A percentile compares a stretch with the other conserved stretches of the same genome.
Conservation (phyloP, 2,888 invertebrate genomes). For the Nymphalis polychloros region DNA sequence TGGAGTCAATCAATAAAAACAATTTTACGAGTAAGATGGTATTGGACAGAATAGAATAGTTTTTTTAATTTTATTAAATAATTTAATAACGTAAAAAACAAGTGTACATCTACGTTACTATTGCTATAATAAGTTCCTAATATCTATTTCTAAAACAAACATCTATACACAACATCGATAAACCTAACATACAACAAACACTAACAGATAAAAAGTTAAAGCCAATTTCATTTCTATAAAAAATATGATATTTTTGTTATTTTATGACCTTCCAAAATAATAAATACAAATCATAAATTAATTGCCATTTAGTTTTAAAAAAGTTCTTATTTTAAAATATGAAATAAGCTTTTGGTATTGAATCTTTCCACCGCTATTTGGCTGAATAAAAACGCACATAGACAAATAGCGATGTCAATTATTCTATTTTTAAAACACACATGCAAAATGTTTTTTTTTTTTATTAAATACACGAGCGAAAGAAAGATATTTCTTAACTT, state of each 20-base stretch:
- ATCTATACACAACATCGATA: slow-evolving; percentile 29
- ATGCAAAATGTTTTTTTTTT: slow-evolving; percentile 15
- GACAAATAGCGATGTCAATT: background rate
- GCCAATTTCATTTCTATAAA: slow-evolving; percentile 16
- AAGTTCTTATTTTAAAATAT: background rate
- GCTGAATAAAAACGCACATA: background rate
- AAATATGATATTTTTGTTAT: too few relatives aligned
- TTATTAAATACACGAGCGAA: slow-evolving; percentile 2
- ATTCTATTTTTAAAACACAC: background rate
- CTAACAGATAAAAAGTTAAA: slow-evolving; percentile 5
- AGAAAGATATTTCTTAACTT: background rate
- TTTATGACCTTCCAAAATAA: too few relatives aligned
- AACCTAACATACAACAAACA: slow-evolving; percentile 21
- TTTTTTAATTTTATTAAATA: too few relatives aligned
- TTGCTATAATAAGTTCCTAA: slow-evolving; percentile 7
- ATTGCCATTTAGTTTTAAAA: too few relatives aligned
- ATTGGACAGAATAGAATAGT: too few relatives aligned
- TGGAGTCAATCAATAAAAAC: too few relatives aligned
- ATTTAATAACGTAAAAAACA: too few relatives aligned
- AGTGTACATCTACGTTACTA: background rate
- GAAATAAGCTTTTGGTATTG: slow-evolving; percentile 11
- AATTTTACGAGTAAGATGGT: too few relatives aligned
- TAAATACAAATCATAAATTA: too few relatives aligned
- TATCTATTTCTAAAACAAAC: slow-evolving; percentile 30
- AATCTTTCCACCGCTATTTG: background rate